Percentiles rank a stretch among this genome's conserved stretches.
Conservation (phyloP, 2,888 invertebrate species). For the Sphinx pinastri region DNA sequence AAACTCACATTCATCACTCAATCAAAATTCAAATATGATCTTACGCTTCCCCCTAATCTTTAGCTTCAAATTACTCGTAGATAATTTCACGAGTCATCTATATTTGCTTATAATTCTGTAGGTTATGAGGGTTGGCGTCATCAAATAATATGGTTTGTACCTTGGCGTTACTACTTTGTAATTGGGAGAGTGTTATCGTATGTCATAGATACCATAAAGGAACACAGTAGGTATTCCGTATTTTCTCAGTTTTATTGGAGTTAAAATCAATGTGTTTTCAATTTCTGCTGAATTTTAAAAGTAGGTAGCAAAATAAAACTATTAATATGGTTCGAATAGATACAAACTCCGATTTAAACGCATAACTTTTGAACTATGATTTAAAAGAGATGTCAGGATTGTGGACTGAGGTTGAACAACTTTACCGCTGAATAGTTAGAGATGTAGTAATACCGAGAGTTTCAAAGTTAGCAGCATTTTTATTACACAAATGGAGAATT, state of each 20-base stretch:
- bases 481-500: conserved; percentile 34
- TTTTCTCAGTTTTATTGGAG: too few relatives aligned
- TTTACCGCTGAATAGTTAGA: not conserved
- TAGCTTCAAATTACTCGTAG: conserved; percentile 46
- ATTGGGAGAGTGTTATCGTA: conserved; percentile 30
- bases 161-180: conserved; percentile 44
- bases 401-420: not conserved
- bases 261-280: too few relatives aligned
- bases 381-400: too few relatives aligned
- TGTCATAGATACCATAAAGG: not conserved
- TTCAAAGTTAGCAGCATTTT: conserved; percentile 5
- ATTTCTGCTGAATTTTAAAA: too few relatives aligned
- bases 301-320: too few relatives aligned
- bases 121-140: conserved; percentile 36
- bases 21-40: conserved; percentile 30
- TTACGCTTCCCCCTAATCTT: conserved; percentile 26
- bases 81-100: conserved; percentile 41
- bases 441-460: not conserved
- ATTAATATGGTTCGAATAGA: not conserved
- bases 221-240: too few relatives aligned
- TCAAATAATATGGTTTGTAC: conserved; percentile 35
- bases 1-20: not conserved
- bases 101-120: conserved; percentile 37
- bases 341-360: not conserved
- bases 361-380: not conserved